Percentiles rank a stretch among this genome's conserved stretches.
These are phyloP conservation scores for Ellobium chinense DNA, from an alignment of 2,888 invertebrate genomes.

Conservation along the genomic window DNA sequence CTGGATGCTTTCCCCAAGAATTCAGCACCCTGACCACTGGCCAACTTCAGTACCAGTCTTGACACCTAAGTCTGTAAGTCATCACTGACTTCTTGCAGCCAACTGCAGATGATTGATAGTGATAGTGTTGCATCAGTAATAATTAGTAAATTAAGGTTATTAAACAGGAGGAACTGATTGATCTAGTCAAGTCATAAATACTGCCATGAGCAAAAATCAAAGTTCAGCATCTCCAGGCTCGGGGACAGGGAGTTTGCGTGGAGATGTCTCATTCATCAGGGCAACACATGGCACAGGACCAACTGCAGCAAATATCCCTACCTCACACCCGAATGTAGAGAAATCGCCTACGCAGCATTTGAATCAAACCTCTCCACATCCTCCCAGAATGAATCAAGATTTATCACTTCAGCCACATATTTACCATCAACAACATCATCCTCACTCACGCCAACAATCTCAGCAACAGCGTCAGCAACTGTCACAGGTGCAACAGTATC, in stretches of 20 bases:
- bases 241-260: constrained; percentile 46
- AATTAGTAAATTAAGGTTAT: no score
- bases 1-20: no score
- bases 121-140: no score
- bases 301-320: not conserved
- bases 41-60: no score
- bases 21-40: no score
- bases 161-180: no score
- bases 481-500: constrained; percentile 41
- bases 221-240: constrained; percentile 14
- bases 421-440: constrained; percentile 39
- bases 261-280: constrained; percentile 71
- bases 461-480: constrained; percentile 20
- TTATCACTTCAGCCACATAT: constrained; percentile 37
- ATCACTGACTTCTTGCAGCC: no score
- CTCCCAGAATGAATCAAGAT: constrained; percentile 29
- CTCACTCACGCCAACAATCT: not conserved
- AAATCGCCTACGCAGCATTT: constrained; percentile 16
- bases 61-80: no score
- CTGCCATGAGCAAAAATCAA: constrained; percentile 33
- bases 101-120: no score
- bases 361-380: not conserved
- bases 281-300: constrained; percentile 52
- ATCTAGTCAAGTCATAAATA: no score
- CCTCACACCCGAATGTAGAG: constrained; percentile 18